Evolutionary conservation across 2,888 invertebrate species (phyloP), one percentile per base, ranked within the genome.

Genomic region (Heteromyza rotundicornis): DNA sequence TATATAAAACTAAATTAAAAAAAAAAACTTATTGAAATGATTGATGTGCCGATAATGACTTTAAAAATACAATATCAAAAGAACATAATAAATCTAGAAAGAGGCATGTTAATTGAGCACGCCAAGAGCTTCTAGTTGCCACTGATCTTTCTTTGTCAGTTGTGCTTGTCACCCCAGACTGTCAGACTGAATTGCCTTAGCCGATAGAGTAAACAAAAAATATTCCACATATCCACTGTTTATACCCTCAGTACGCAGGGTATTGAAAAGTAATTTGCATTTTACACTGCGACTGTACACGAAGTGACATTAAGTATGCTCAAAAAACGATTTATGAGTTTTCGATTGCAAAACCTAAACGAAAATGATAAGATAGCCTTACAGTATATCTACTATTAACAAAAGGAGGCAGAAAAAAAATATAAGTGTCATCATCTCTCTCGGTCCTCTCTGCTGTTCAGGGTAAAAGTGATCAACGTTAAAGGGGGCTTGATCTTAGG

Each of bases 201-300:
- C 40, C n/a, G 55, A 57, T 52, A 22, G 54, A 66, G 60, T n/a
- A 40, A 40, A n/a, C 40, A 10, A n/a, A n/a, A 40, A 40, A 40
- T 10, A 40, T 3, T 40, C 16, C 32, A n/a, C n/a, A n/a, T n/a
- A n/a, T n/a, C n/a, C n/a, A n/a, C n/a, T n/a, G n/a, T n/a, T 27
- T 27, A 27, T 5, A 27, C 5, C 27, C 10, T 40, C 22, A 58
- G 66, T 64, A 59, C n/a, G 64, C 60, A 22, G 54, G 52, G 69
- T 69, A 73, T 73, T 75, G 76, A 75, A 75, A 68, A 69, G 76
- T 74, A 74, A 73, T 75, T 73, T 73, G 73, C 73, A 75, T 73
- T 70, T 74, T 62, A 72, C n/a, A 40, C 10, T 10, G 40, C 40
- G 54, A 56, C 51, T 47, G 32, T 16, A 16, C n/a, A 44, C 40